A percentile compares a stretch with the other conserved stretches of the same genome.
phyloP scores from a whole-genome alignment of 2,797 vertebrate genomes.

The Malacoctenus gilli region DNA sequence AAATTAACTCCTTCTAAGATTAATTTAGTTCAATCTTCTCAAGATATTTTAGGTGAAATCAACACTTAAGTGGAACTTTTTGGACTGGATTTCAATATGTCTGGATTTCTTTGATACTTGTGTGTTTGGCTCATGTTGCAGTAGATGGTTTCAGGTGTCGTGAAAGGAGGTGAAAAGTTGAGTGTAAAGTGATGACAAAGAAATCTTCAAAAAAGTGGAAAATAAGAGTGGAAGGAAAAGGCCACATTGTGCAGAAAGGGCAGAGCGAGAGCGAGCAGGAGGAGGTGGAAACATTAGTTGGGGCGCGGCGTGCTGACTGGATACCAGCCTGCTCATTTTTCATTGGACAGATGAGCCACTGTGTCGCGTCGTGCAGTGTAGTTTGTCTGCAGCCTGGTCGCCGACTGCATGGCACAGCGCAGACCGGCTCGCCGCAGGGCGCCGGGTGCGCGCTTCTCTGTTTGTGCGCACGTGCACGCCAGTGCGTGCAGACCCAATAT shows the following conservation, averaged over 20 bases:
- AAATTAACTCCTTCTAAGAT: too few relatives aligned
- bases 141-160: background rate
- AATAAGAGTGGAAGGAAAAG: slow-evolving; percentile 42
- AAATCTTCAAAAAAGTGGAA: slow-evolving; percentile 31
- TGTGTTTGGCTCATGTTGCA: too few relatives aligned
- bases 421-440: slow-evolving; percentile 60
- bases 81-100: too few relatives aligned
- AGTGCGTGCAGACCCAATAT: slow-evolving; percentile 23
- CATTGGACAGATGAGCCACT: slow-evolving; percentile 77
- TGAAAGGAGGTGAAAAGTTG: slow-evolving; percentile 7
- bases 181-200: slow-evolving; percentile 22
- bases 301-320: slow-evolving; percentile 51
- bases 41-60: too few relatives aligned
- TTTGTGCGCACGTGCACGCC: slow-evolving; percentile 21
- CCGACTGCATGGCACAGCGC: slow-evolving; percentile 58
- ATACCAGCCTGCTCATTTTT: slow-evolving; percentile 70
- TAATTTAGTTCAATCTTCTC: too few relatives aligned
- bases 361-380: slow-evolving; percentile 54
- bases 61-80: too few relatives aligned
- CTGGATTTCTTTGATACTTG: too few relatives aligned
- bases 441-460: slow-evolving; percentile 37
- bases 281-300: slow-evolving; percentile 58
- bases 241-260: slow-evolving; percentile 55
- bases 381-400: slow-evolving; percentile 56
- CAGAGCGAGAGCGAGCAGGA: slow-evolving; percentile 40